Base-by-base conservation (phyloP, 2,888 invertebrate genomes). In the Drosophila mulleri region DNA sequence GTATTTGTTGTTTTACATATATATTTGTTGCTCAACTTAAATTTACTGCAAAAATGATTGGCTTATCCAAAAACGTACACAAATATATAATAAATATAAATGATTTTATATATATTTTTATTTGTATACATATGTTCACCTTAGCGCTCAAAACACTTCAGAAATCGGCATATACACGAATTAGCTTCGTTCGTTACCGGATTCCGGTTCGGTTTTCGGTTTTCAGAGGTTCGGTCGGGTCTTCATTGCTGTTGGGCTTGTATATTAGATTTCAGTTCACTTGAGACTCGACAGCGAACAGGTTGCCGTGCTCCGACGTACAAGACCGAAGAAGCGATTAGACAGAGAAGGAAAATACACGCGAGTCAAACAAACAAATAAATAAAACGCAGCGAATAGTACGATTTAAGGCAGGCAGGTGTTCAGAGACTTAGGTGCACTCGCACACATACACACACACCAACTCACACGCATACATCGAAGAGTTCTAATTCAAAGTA, bases 241-340 rank as follows among this genome's bases (percentile, higher is more conserved):
- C 82, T 84, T 82, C 89, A 64, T 74, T 72, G 81, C 54, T 71
- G 73, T 67, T 71, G 53, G 71, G 70, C 67, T 67, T 65, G 72
- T 75, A 72, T 71, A 75, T 77, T 78, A 57, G 65, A 70, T 74
- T 90, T 90, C 79, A 91, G 90, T 91, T 91, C 78, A 82, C 76
- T 78, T 83, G 80, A 80, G 79, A 83, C 83, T 76, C 84, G 82
- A 75, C 71, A 81, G 61, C 72, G 80, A 62, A 72, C 75, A 71
- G 83, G 83, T 82, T 84, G 75, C 41, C 44, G 52, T 39, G 18
- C 29, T 37, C 41, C 54, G 29, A 39, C 35, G 50, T 47, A 26
- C 12, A 18, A 37, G 18, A 45, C n/a, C 57, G 39, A 26, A 66
- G 52, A 39, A 66, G 20, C 23, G 44, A 23, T 23, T 39, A 44